Base-by-base conservation (phyloP, 1,140 invertebrate species). In the Habropoda laboriosa region DNA sequence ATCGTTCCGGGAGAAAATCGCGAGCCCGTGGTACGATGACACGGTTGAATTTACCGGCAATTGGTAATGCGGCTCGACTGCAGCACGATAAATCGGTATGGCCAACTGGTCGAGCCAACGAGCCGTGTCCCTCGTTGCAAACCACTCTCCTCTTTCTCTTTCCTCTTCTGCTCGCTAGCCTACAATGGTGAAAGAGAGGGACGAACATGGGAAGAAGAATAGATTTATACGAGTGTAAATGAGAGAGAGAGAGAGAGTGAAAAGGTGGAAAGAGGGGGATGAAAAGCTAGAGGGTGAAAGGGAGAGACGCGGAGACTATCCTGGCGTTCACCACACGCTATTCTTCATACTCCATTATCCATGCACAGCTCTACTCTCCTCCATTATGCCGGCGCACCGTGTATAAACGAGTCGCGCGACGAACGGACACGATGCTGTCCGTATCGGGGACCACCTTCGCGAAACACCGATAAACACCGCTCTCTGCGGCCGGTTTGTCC, bases 341-440 rank as follows among this genome's bases (percentile, higher is more conserved):
- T 91, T 91, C 89, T 90, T 88, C 89, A 90, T 91, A 92, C 91
- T 93, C 91, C 88, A 93, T 93, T 93, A 92, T 92, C 91, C 86
- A 86, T 89, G 90, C 89, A 92, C 90, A 90, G 91, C 89, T 91
- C 89, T 86, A 90, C 90, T 91, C 90, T 87, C 90, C 86, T 90
- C 90, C 91, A 92, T 92, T 92, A 92, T 92, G 86, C 90, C 86
- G 86, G 88, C n/a, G n/a, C 86, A 91, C 88, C 88, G 87, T 90
- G 91, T 88, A 92, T 91, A 91, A 91, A 92, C 90, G 88, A 91
- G 86, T 87, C 86, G 82, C 67, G 72, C 86, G 76, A 68, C 61
- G 35, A 58, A 63, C 35, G 51, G 32, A 30, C 45, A 75, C 30
- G 80, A 32, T 76, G 53, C 60, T 78, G 88, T 88, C 87, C 86